Evolutionary conservation across 2,888 invertebrate genomes (phyloP).

Genomic region (Abscondita cerata): DNA sequence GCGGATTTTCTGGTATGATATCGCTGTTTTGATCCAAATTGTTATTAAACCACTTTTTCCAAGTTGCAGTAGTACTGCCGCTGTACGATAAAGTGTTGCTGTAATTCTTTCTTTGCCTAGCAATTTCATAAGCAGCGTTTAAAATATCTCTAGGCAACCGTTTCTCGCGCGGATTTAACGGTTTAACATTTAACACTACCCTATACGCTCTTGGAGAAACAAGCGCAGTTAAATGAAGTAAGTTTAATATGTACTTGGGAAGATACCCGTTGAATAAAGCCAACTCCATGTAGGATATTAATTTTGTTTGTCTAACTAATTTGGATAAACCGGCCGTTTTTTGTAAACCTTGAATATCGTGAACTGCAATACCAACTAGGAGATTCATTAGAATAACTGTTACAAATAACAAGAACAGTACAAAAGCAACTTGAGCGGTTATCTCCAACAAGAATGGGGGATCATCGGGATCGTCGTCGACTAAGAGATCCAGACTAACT

Average conservation of each 20-base stretch:
- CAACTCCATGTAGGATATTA: conserved; percentile 86
- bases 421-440: conserved; percentile 83
- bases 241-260: conserved; percentile 75
- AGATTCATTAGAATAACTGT: conserved; percentile 88
- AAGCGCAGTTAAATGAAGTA: conserved; percentile 78
- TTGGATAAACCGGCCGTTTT: conserved; percentile 86
- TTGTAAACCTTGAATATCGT: conserved; percentile 84
- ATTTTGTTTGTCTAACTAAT: conserved; percentile 82
- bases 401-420: conserved; percentile 81
- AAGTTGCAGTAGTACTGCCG: conserved; percentile 68
- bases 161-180: conserved; percentile 82
- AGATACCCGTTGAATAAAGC: conserved; percentile 81
- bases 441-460: conserved; percentile 79
- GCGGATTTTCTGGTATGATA: conserved; percentile 53
- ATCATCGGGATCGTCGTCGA: conserved; percentile 78
- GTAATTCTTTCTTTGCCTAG: conserved; percentile 75
- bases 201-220: conserved; percentile 83
- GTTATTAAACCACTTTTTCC: conserved; percentile 70
- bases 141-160: conserved; percentile 80
- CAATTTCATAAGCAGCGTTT: conserved; percentile 81
- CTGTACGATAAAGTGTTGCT: conserved; percentile 73
- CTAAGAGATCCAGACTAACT: conserved; percentile 76
- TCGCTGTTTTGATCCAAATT: conserved; percentile 61
- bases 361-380: conserved; percentile 85
- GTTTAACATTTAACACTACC: conserved; percentile 83